A percentile compares a stretch with the other conserved stretches of the same genome.
Evolutionary conservation across 2,113 vertebrate species (phyloP).

Genomic region (Odontophorus gujanensis): DNA sequence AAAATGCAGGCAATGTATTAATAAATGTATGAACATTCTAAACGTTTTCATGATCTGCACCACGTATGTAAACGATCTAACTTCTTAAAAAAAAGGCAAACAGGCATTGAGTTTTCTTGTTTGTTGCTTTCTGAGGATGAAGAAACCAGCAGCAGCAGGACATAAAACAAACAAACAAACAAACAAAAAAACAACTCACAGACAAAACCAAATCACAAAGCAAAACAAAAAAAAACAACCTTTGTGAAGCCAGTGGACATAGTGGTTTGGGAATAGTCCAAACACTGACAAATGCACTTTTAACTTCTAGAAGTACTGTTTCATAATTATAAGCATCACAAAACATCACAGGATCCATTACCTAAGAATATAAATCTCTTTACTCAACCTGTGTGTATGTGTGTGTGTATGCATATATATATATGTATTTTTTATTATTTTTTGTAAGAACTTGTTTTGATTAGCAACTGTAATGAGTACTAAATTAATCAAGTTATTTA

Average conservation of each 20-base stretch:
- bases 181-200: neutral
- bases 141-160: neutral
- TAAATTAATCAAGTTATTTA: neutral
- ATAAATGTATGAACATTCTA: neutral
- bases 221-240: neutral
- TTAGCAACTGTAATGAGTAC: neutral
- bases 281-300: neutral
- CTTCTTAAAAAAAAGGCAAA: neutral
- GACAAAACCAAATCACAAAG: neutral
- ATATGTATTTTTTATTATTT: neutral
- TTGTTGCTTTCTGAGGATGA: neutral
- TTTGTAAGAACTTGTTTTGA: neutral
- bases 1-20: neutral
- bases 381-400: neutral
- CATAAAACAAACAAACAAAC: neutral
- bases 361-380: neutral
- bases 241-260: fast-evolving
- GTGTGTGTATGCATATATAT: too few species aligned
- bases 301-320: neutral
- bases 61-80: fast-evolving
- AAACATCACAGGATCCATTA: neutral
- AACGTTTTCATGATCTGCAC: neutral
- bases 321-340: neutral
- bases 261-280: neutral
- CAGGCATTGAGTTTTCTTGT: fast-evolving